Conservation (phyloP, 1,140 invertebrate species). For the Habropoda laboriosa region DNA sequence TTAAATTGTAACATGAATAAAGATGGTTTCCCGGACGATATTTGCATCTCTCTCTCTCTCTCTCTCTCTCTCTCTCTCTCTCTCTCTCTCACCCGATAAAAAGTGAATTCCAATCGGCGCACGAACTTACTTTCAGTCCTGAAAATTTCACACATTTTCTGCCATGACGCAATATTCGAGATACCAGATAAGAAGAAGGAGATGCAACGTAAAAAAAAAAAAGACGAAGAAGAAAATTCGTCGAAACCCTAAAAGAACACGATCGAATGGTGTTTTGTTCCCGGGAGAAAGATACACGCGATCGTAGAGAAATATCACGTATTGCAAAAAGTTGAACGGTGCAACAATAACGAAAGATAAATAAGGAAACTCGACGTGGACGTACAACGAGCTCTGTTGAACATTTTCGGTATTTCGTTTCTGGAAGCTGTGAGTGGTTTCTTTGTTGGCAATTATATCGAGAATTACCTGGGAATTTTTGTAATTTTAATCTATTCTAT, state of each 20-base stretch:
- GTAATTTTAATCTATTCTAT: too few species aligned
- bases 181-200: conserved; percentile 1
- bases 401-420: not conserved
- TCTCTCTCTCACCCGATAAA: conserved; percentile 6
- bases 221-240: too few species aligned
- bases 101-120: conserved; percentile 15
- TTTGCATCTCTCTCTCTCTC: not conserved
- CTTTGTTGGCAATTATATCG: too few species aligned
- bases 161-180: conserved; percentile 10
- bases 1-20: conserved; percentile 13
- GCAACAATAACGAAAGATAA: not conserved
- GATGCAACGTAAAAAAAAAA: not conserved
- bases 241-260: not conserved
- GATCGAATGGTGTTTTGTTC: not conserved
- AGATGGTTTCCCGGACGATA: not conserved
- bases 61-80: not conserved
- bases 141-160: conserved; percentile 18
- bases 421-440: too few species aligned
- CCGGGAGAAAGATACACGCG: not conserved
- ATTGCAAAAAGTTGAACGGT: not conserved
- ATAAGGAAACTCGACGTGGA: not conserved
- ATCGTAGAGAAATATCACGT: conserved; percentile 1
- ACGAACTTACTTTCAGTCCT: conserved; percentile 1
- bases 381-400: not conserved
- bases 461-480: too few species aligned